These are phyloP conservation scores for Oreocharis arfaki DNA, from an alignment of 2,113 vertebrate genomes.

Conservation along the genomic window DNA sequence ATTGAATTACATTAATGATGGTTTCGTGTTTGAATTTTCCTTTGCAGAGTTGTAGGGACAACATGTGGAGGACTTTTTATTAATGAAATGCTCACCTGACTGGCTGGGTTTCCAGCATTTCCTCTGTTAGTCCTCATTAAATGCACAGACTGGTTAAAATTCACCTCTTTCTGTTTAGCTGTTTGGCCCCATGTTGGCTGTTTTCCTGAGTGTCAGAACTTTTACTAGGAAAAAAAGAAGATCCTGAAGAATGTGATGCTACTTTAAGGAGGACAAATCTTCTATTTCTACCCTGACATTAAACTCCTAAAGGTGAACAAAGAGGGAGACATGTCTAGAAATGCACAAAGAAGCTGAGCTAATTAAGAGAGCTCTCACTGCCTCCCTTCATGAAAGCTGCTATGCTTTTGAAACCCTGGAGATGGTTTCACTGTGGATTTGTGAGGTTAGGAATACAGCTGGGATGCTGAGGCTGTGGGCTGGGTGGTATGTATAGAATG, in stretches of 20 bases:
- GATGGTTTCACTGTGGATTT: constrained; percentile 63
- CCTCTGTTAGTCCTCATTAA: background rate
- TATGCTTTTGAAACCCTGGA: constrained; percentile 66
- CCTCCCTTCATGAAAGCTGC: constrained; percentile 51
- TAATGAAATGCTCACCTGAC: background rate
- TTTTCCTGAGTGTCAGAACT: background rate
- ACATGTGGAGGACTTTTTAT: background rate
- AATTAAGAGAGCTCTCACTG: constrained; percentile 53
- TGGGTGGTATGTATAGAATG: constrained; percentile 75
- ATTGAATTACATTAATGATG: background rate
- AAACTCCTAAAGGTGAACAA: constrained; percentile 32
- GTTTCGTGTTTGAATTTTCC: background rate
- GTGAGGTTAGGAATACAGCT: constrained; percentile 71
- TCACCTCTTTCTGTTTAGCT: background rate
- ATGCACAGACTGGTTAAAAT: background rate
- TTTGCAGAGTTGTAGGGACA: background rate
- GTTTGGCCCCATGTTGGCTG: background rate
- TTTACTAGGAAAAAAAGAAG: background rate
- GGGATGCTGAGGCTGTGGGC: constrained; percentile 70
- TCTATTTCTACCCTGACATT: background rate
- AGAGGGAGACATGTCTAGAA: constrained; percentile 25
- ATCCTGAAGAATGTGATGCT: background rate
- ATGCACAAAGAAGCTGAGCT: constrained; percentile 12
- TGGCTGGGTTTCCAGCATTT: background rate
- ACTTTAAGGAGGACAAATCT: background rate